phyloP scores from a whole-genome alignment of 2,113 vertebrate genomes.

The Ictidomys tridecemlineatus region DNA sequence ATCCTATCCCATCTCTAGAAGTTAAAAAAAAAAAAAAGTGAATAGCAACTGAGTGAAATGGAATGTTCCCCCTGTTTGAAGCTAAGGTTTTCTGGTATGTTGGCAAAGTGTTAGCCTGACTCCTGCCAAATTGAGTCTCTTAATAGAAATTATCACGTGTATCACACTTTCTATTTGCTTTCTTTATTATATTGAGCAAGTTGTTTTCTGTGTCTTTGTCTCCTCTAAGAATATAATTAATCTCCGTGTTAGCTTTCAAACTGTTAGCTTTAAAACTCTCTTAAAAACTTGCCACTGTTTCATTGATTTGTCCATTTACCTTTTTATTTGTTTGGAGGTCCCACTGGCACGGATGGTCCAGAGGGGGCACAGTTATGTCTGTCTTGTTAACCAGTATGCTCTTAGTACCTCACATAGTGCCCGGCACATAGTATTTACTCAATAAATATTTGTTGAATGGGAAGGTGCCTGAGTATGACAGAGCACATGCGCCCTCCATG shows the following conservation, averaged over 20 bases:
- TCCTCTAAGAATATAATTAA: constrained; percentile 23
- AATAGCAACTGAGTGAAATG: background rate
- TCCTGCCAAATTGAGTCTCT: constrained; percentile 29
- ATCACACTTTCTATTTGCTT: constrained; percentile 40
- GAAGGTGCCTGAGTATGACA: background rate
- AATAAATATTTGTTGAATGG: constrained; percentile 64
- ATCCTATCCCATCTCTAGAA: background rate
- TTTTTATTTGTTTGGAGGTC: constrained; percentile 35
- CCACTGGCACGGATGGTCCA: background rate
- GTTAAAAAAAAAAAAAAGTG: background rate
- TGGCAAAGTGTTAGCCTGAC: background rate
- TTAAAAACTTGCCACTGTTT: constrained; percentile 29
- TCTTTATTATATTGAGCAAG: constrained; percentile 35
- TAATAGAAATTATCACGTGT: constrained; percentile 1
- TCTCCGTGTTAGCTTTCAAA: too few species aligned
- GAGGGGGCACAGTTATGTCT: background rate
- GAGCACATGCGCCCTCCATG: background rate
- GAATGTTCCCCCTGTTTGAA: background rate
- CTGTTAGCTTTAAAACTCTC: background rate
- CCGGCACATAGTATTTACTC: constrained; percentile 54
- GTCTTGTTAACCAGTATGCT: constrained; percentile 35
- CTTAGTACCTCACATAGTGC: background rate
- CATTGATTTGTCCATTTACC: constrained; percentile 11
- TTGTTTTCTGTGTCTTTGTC: background rate
- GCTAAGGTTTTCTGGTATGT: background rate